A percentile compares a stretch with the other conserved stretches of the same genome.
phyloP scores from a whole-genome alignment of 2,797 vertebrate species.

The Hephaestus fuliginosus region DNA sequence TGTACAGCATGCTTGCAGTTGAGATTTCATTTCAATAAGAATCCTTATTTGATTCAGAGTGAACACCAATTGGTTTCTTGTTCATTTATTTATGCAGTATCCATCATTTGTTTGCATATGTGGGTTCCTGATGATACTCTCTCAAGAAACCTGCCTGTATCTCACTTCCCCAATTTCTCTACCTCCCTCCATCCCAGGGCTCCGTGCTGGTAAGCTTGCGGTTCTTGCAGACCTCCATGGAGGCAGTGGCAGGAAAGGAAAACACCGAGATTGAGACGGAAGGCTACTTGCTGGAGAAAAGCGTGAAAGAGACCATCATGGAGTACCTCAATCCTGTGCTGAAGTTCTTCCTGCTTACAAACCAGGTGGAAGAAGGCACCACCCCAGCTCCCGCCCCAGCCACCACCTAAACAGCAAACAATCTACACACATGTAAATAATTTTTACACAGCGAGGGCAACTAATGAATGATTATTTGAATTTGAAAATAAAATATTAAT shows the following conservation, averaged over 20 bases:
- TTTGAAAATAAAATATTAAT: conserved; percentile 28
- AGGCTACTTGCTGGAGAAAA: conserved; percentile 90
- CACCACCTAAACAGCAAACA: conserved; percentile 57
- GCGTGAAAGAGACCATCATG: conserved; percentile 87
- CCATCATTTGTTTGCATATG: not conserved
- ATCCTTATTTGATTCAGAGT: not conserved
- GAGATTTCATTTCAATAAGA: not conserved
- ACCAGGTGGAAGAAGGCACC: conserved; percentile 79
- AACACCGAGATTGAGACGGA: conserved; percentile 88
- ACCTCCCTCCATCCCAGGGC: conserved; percentile 65
- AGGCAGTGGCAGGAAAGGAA: conserved; percentile 86
- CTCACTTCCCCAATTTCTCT: not conserved
- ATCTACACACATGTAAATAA: conserved; percentile 63
- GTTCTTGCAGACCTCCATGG: conserved; percentile 91
- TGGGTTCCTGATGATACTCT: not conserved
- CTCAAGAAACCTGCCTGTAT: not conserved
- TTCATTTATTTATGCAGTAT: not conserved
- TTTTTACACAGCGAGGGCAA: conserved; percentile 49
- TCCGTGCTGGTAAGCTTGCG: conserved; percentile 88
- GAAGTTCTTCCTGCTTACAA: conserved; percentile 80
- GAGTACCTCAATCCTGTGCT: conserved; percentile 77
- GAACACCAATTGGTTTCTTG: not conserved
- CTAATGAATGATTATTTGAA: conserved; percentile 35
- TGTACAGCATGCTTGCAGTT: not conserved
- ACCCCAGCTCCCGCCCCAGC: conserved; percentile 34